Evolutionary conservation across 2,888 invertebrate species (phyloP).

Genomic region (Limnephilus lunatus): DNA sequence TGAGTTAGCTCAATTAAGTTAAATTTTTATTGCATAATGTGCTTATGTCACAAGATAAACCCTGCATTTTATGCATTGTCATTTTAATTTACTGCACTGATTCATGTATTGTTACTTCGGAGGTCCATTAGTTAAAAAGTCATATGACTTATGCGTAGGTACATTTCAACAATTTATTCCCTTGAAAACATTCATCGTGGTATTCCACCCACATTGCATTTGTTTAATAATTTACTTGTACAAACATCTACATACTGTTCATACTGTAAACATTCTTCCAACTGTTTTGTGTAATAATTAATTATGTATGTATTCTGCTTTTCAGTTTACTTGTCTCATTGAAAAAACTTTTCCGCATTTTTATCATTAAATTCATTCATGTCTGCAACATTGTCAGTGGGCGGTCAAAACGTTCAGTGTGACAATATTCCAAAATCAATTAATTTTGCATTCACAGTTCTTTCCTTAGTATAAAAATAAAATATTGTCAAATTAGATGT

Average conservation of each 20-base stretch:
- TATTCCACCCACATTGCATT: not conserved
- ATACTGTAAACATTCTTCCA: not conserved
- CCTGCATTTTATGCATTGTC: not conserved
- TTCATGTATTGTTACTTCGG: not conserved
- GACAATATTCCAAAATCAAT: not conserved
- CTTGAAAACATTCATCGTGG: not conserved
- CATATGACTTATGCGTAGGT: not conserved
- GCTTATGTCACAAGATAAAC: not conserved
- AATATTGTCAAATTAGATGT: not conserved
- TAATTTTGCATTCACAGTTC: not conserved
- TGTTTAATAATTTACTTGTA: not conserved
- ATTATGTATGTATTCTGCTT: not conserved
- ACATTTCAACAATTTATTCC: not conserved
- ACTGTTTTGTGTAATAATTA: not conserved
- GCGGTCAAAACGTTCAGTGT: not conserved
- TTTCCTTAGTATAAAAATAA: not conserved
- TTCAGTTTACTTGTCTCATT: not conserved
- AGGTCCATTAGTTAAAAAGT: not conserved
- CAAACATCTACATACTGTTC: not conserved
- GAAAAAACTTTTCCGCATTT: not conserved
- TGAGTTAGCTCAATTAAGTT: not conserved
- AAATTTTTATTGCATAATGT: not conserved
- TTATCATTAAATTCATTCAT: not conserved
- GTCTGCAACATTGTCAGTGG: not conserved
- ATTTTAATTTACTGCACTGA: not conserved